Conservation (phyloP, 2,113 vertebrate genomes). For the Thalassoma bifasciatum region DNA sequence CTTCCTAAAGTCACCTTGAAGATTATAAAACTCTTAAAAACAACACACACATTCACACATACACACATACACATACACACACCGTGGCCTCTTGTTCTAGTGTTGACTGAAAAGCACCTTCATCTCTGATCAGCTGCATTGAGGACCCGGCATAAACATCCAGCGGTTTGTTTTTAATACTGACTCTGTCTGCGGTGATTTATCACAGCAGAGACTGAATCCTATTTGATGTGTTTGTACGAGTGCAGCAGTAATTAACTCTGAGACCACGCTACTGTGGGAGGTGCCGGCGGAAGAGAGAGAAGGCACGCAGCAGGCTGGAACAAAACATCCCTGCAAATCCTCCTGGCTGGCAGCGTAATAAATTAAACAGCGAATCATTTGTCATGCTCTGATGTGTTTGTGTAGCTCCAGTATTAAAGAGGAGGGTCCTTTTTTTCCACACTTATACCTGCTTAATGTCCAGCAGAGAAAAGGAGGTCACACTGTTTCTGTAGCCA, state of each 20-base stretch:
- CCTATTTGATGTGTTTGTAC: slow-evolving; percentile 73
- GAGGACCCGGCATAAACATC: slow-evolving; percentile 40
- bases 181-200: slow-evolving; percentile 64
- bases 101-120: slow-evolving; percentile 45
- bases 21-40: slow-evolving; percentile 41
- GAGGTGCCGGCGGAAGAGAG: slow-evolving; percentile 59
- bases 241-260: slow-evolving; percentile 80
- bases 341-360: slow-evolving; percentile 69
- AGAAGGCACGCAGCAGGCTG: slow-evolving; percentile 60
- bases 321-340: slow-evolving; percentile 76
- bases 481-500: slow-evolving; percentile 31
- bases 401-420: slow-evolving; percentile 68
- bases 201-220: slow-evolving; percentile 56
- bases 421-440: slow-evolving; percentile 59
- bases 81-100: slow-evolving; percentile 9
- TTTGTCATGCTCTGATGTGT: slow-evolving; percentile 80
- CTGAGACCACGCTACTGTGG: slow-evolving; percentile 55
- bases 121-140: slow-evolving; percentile 27
- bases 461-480: slow-evolving; percentile 47
- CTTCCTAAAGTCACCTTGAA: slow-evolving; percentile 76
- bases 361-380: slow-evolving; percentile 79
- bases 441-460: slow-evolving; percentile 55
- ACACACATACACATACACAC: background rate
- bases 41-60: background rate
- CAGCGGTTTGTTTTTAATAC: slow-evolving; percentile 54